Evolutionary conservation across 2,888 invertebrate species (phyloP).

Genomic region (Idaea dimidiata): DNA sequence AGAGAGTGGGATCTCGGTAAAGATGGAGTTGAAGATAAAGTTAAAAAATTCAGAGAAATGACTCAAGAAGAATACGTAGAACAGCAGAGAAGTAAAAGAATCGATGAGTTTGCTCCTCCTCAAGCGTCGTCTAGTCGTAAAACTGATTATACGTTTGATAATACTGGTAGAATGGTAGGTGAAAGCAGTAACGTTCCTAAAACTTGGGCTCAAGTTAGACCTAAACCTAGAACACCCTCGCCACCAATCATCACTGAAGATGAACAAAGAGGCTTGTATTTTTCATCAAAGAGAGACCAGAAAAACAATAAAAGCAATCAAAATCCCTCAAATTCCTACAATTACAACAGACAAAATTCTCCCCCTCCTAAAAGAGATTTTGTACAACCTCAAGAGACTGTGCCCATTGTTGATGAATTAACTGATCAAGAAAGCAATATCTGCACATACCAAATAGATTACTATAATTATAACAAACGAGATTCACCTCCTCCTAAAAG

Average conservation of each 20-base stretch:
- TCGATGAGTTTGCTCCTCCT: conserved; percentile 89
- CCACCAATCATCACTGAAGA: conserved; percentile 47
- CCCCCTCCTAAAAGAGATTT: conserved; percentile 44
- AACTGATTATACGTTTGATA: conserved; percentile 51
- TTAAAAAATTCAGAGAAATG: conserved; percentile 78
- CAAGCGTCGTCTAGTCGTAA: conserved; percentile 38
- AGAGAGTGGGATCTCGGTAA: conserved; percentile 89
- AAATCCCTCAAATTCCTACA: background rate
- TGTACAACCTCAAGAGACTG: conserved; percentile 52
- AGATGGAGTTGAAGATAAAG: conserved; percentile 77
- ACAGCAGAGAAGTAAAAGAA: conserved; percentile 86
- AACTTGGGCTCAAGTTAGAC: conserved; percentile 67
- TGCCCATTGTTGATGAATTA: background rate
- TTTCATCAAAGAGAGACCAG: conserved; percentile 37
- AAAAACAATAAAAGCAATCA: conserved; percentile 9
- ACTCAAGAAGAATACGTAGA: conserved; percentile 89
- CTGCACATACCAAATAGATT: background rate
- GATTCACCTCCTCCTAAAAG: conserved; percentile 40
- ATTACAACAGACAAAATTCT: conserved; percentile 5
- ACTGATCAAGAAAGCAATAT: background rate
- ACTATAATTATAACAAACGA: background rate
- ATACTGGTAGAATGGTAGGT: conserved; percentile 48
- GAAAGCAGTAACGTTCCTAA: conserved; percentile 31
- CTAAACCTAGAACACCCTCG: conserved; percentile 44
- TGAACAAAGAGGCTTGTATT: conserved; percentile 61